Conservation (phyloP, 2,888 invertebrate species). For the Nomada fabriciana region DNA sequence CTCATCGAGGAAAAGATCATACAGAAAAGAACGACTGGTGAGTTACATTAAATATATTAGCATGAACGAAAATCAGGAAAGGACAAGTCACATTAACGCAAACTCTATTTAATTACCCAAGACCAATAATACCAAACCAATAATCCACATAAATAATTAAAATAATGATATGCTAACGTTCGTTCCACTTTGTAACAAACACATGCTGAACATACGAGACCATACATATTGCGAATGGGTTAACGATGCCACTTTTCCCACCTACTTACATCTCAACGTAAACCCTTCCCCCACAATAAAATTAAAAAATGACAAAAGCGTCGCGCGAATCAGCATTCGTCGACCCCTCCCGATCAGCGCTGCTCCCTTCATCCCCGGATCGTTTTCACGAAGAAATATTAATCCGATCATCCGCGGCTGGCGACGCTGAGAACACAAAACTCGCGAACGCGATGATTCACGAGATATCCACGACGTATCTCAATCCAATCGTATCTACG, state of each 20-base stretch:
- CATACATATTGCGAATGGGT: neutral
- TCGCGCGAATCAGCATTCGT: too few relatives aligned
- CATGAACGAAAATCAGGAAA: neutral
- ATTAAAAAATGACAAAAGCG: too few relatives aligned
- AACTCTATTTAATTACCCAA: neutral
- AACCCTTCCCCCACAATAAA: too few relatives aligned
- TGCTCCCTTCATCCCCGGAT: neutral
- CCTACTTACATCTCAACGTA: too few relatives aligned
- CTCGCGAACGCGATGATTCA: constrained; percentile 53
- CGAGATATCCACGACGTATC: constrained; percentile 37
- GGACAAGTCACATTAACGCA: too few relatives aligned
- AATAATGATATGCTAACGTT: neutral
- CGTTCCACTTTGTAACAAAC: too few relatives aligned
- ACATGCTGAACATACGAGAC: too few relatives aligned
- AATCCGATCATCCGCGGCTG: constrained; percentile 32
- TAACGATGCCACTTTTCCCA: too few relatives aligned
- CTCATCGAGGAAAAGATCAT: constrained; percentile 97
- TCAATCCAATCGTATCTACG: constrained; percentile 45
- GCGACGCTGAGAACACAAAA: constrained; percentile 48
- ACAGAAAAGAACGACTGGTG: constrained; percentile 90
- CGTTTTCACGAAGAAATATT: constrained; percentile 32
- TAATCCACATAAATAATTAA: neutral
- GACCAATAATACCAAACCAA: too few relatives aligned
- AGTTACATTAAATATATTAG: constrained; percentile 18
- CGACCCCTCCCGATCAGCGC: neutral